Evolutionary conservation across 1,140 invertebrate species (phyloP).

Genomic region (Arion vulgaris): DNA sequence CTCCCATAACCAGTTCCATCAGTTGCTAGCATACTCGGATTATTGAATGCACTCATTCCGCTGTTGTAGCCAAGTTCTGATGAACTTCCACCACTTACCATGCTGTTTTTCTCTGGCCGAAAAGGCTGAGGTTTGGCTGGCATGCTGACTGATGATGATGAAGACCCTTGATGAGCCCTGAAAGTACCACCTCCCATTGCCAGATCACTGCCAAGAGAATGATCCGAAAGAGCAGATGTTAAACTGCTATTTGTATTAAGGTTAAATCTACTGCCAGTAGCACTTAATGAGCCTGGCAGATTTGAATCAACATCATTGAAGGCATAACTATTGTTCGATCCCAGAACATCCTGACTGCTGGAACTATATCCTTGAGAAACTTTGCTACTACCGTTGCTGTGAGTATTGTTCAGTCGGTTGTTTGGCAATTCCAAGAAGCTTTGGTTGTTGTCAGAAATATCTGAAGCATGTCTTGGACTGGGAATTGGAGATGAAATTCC

Average conservation of each 20-base stretch:
- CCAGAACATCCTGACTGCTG: neutral
- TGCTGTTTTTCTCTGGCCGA: neutral
- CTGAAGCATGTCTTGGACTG: slow-evolving; percentile 13
- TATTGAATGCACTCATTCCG: slow-evolving; percentile 30
- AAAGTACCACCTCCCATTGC: slow-evolving; percentile 29
- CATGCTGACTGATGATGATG: neutral
- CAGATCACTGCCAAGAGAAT: slow-evolving; percentile 16
- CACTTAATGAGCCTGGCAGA: neutral
- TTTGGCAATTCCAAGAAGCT: slow-evolving; percentile 18
- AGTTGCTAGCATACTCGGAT: neutral
- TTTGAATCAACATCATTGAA: neutral
- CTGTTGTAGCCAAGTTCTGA: slow-evolving; percentile 16
- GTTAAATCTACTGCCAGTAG: neutral
- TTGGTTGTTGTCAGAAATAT: slow-evolving; percentile 21
- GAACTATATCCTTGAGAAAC: neutral
- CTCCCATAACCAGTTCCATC: slow-evolving; percentile 5
- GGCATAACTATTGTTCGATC: neutral
- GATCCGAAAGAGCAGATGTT: neutral
- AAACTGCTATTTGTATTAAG: neutral
- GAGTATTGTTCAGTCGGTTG: neutral
- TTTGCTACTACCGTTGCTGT: neutral
- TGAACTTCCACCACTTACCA: slow-evolving; percentile 8
- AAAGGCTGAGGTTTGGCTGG: slow-evolving; percentile 22
- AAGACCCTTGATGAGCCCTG: slow-evolving; percentile 23
- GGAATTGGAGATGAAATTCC: slow-evolving; percentile 5